A percentile compares a stretch with the other conserved stretches of the same genome.
These are phyloP conservation scores for Druon quercuslanigerum DNA, from an alignment of 1,140 invertebrate genomes.

Conservation along the genomic window DNA sequence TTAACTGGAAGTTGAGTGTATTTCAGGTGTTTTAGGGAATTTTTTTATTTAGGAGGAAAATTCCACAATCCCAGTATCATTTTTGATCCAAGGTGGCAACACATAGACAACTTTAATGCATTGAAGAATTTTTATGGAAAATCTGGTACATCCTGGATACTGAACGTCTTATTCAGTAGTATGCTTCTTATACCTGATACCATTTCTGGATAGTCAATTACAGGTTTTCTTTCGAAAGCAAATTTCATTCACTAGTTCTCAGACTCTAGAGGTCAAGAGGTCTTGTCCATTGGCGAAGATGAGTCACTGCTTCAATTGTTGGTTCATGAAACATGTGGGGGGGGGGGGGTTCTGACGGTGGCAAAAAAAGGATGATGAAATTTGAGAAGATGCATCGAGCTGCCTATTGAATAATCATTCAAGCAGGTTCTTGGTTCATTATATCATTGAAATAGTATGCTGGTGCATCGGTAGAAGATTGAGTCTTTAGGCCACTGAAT, in stretches of 20 bases:
- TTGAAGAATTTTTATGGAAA: conserved; percentile 1
- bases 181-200: conserved; percentile 20
- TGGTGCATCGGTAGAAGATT: no score
- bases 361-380: neutral
- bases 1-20: no score
- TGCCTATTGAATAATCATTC: no score
- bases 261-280: conserved; percentile 21
- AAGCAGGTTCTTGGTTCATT: no score
- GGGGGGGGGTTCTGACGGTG: neutral
- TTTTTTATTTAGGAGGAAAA: no score
- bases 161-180: neutral
- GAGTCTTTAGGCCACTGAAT: no score
- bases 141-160: conserved; percentile 21
- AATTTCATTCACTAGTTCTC: conserved; percentile 12
- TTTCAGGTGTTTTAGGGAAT: no score
- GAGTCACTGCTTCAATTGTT: conserved; percentile 3
- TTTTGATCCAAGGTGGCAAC: no score
- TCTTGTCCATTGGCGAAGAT: conserved; percentile 15
- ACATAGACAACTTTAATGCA: no score
- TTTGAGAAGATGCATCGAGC: no score
- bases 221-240: neutral
- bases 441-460: no score
- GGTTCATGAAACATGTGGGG: neutral
- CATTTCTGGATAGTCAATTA: neutral
- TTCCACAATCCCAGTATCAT: no score